These are phyloP conservation scores for Malurus leucopterus DNA, from an alignment of 2,797 vertebrate genomes.

Conservation along the genomic window DNA sequence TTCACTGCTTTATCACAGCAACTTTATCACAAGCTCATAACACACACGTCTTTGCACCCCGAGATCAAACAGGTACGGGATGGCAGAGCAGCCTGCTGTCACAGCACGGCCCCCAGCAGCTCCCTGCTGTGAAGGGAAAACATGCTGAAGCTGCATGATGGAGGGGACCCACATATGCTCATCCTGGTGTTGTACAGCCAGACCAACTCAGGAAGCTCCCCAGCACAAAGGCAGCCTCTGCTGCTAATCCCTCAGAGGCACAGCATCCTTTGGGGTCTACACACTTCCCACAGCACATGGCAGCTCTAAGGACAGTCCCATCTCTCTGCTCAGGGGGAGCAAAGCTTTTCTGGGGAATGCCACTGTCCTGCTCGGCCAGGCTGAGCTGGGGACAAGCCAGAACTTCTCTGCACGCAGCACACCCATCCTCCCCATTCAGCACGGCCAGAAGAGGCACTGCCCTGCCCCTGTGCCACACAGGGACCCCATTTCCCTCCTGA, in stretches of 20 bases:
- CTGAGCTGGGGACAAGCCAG: neutral
- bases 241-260: neutral
- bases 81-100: conserved; percentile 18
- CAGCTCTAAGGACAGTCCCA: neutral
- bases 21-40: conserved; percentile 35
- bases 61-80: conserved; percentile 37
- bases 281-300: accelerated
- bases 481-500: neutral
- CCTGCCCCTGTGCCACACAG: neutral
- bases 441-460: neutral
- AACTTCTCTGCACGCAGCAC: neutral
- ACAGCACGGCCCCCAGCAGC: neutral
- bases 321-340: neutral
- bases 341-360: neutral
- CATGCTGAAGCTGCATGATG: neutral
- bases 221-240: neutral
- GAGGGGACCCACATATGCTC: neutral
- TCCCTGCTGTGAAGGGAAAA: neutral
- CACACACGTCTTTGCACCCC: conserved; percentile 24
- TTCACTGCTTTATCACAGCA: conserved; percentile 31
- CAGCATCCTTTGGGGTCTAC: neutral
- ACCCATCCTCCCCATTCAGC: neutral
- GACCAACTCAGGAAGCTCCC: neutral
- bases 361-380: neutral
- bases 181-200: neutral